These are phyloP conservation scores for Ctenodactylus gundi DNA, from an alignment of 2,113 vertebrate genomes.

Conservation along the genomic window DNA sequence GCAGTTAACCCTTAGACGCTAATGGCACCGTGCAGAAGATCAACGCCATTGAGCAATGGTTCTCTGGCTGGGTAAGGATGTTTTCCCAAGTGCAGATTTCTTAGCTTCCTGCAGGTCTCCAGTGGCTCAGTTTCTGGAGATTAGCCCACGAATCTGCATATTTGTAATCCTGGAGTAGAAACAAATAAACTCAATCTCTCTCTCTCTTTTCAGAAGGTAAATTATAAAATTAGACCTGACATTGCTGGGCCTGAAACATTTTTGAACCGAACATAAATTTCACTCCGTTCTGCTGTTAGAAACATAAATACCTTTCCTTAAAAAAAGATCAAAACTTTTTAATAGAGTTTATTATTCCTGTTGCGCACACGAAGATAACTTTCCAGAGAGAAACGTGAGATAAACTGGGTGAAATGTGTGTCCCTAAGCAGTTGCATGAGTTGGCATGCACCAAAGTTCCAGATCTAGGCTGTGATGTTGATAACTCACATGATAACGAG, in stretches of 20 bases:
- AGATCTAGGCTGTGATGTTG: background rate
- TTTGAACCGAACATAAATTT: background rate
- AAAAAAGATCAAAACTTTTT: background rate
- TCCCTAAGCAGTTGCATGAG: background rate
- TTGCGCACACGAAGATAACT: background rate
- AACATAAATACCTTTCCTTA: background rate
- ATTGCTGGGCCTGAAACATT: background rate
- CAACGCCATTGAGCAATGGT: fast-evolving
- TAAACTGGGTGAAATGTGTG: background rate
- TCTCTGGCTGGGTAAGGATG: background rate
- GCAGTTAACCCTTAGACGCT: too few species aligned
- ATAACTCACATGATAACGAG: fast-evolving
- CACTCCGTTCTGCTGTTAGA: background rate
- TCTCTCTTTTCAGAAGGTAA: too few species aligned
- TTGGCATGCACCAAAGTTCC: too few species aligned
- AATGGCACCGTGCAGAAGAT: too few species aligned
- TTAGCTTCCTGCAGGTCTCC: too few species aligned
- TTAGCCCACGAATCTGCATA: background rate
- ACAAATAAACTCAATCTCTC: too few species aligned
- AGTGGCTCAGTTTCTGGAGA: background rate
- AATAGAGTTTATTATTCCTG: too few species aligned
- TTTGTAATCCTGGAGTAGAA: background rate
- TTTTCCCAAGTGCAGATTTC: background rate
- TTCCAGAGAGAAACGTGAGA: background rate
- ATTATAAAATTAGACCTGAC: too few species aligned